Evolutionary conservation across 1,140 invertebrate genomes (phyloP).

Genomic region (Euura lappo): DNA sequence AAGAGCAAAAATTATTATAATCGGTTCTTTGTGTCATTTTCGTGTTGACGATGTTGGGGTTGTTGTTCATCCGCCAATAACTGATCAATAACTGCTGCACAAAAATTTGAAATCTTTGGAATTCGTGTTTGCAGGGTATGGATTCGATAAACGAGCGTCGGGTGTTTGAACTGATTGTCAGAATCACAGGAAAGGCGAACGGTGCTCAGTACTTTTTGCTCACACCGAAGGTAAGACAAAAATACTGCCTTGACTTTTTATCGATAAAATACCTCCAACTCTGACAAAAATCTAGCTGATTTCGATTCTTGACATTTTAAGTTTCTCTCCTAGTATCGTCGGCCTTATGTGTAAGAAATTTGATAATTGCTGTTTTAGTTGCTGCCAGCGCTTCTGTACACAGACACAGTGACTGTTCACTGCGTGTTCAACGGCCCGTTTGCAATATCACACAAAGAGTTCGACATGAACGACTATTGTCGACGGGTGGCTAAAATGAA

Average conservation of each 20-base stretch:
- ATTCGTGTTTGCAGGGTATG: constrained; percentile 76
- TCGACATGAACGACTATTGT: constrained; percentile 20
- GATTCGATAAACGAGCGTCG: constrained; percentile 87
- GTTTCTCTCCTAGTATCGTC: constrained; percentile 19
- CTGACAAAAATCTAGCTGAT: too few relatives aligned
- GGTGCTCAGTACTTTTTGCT: constrained; percentile 90
- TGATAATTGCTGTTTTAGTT: constrained; percentile 54
- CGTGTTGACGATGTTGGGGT: too few relatives aligned
- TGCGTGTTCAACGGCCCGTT: constrained; percentile 66
- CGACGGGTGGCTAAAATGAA: neutral
- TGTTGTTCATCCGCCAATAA: too few relatives aligned
- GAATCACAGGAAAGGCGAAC: constrained; percentile 65
- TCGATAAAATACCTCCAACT: neutral
- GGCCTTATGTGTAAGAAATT: constrained; percentile 15
- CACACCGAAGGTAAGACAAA: constrained; percentile 82
- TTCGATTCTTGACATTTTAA: too few relatives aligned
- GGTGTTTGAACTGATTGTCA: constrained; percentile 86
- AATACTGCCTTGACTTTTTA: neutral
- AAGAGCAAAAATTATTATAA: too few relatives aligned
- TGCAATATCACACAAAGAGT: constrained; percentile 38
- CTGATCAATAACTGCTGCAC: neutral
- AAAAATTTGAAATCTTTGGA: neutral
- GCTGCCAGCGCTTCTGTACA: constrained; percentile 63
- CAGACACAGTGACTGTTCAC: constrained; percentile 64
- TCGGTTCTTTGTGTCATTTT: too few relatives aligned